A percentile compares a stretch with the other conserved stretches of the same genome.
Evolutionary conservation across 2,797 vertebrate species (phyloP).

Genomic region (Malurus splendens): DNA sequence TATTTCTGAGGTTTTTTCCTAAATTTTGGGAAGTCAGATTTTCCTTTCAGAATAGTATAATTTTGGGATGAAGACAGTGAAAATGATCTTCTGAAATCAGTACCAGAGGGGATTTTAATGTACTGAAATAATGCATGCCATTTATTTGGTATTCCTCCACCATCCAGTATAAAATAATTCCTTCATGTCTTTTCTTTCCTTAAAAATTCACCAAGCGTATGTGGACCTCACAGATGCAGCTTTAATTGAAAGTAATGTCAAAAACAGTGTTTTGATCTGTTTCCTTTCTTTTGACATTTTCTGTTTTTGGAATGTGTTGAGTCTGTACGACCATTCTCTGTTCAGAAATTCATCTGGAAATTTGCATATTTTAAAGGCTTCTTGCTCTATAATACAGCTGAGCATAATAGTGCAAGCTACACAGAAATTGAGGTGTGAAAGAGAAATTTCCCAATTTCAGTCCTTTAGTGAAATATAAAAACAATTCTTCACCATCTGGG

Average conservation of each 20-base stretch:
- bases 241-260: slow-evolving; percentile 67
- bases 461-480: slow-evolving; percentile 50
- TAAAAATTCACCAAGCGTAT: slow-evolving; percentile 54
- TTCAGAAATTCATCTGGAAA: slow-evolving; percentile 51
- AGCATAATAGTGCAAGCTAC: slow-evolving; percentile 43
- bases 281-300: slow-evolving; percentile 56
- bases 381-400: slow-evolving; percentile 45
- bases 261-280: slow-evolving; percentile 57
- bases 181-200: slow-evolving; percentile 36
- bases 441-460: slow-evolving; percentile 47
- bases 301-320: slow-evolving; percentile 50
- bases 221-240: slow-evolving; percentile 59
- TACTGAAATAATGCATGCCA: slow-evolving; percentile 4
- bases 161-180: slow-evolving; percentile 38
- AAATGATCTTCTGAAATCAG: slow-evolving; percentile 7
- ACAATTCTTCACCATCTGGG: slow-evolving; percentile 38
- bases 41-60: not conserved
- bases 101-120: slow-evolving; percentile 19
- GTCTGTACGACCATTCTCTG: slow-evolving; percentile 41
- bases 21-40: slow-evolving; percentile 6
- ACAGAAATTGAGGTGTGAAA: slow-evolving; percentile 50
- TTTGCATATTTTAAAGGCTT: slow-evolving; percentile 53
- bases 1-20: not conserved
- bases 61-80: not conserved
- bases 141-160: slow-evolving; percentile 56